Evolutionary conservation across 2,113 vertebrate genomes (phyloP).

Genomic region (Osmerus mordax): DNA sequence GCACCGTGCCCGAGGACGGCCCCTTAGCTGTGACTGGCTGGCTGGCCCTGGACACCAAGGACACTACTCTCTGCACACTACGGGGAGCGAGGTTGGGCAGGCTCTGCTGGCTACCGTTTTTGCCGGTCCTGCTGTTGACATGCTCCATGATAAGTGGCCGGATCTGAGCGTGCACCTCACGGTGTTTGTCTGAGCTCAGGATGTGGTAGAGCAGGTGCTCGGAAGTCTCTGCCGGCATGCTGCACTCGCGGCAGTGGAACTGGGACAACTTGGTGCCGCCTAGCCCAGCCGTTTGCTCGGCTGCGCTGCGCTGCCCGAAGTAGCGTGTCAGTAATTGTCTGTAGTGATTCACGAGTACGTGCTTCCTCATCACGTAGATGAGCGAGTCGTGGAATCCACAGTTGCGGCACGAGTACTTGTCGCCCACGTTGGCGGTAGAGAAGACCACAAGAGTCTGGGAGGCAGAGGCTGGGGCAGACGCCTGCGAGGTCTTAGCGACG

Average conservation of each 20-base stretch:
- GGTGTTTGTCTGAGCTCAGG: conserved; percentile 79
- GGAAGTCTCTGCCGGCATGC: conserved; percentile 71
- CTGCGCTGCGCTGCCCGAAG: conserved; percentile 72
- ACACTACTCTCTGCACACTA: conserved; percentile 30
- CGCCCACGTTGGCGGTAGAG: conserved; percentile 62
- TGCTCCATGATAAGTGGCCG: conserved; percentile 76
- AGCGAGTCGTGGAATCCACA: conserved; percentile 81
- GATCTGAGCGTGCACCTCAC: conserved; percentile 80
- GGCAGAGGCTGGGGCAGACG: conserved; percentile 44
- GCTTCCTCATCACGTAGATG: conserved; percentile 87
- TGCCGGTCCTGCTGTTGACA: conserved; percentile 9
- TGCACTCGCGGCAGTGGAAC: conserved; percentile 83
- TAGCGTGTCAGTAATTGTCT: conserved; percentile 72
- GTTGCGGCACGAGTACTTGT: conserved; percentile 78
- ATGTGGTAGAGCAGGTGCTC: conserved; percentile 84
- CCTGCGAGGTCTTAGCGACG: conserved; percentile 63
- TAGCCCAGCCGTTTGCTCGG: background rate
- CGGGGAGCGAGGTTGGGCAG: conserved; percentile 70
- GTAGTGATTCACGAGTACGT: conserved; percentile 81
- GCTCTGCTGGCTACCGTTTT: conserved; percentile 49
- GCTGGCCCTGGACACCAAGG: conserved; percentile 30
- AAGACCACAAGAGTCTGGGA: conserved; percentile 40
- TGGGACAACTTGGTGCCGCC: conserved; percentile 31
- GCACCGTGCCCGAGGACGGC: conserved; percentile 27
- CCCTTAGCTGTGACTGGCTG: conserved; percentile 17